Conservation (phyloP, 2,113 vertebrate genomes). For the Oceanites oceanicus region DNA sequence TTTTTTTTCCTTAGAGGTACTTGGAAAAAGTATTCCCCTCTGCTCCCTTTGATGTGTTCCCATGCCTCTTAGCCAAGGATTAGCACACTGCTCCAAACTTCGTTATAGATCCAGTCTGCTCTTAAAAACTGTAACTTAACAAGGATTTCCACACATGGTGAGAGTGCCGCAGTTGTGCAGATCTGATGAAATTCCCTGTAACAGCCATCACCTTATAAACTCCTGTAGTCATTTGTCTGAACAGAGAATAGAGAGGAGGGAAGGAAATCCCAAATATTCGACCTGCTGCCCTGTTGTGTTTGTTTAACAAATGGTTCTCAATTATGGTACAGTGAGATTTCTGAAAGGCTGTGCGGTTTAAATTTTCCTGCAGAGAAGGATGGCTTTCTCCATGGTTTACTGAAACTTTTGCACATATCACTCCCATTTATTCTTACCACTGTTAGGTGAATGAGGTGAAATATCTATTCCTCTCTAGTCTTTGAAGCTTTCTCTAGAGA, state of each 20-base stretch:
- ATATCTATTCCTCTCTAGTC: neutral
- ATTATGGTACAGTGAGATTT: neutral
- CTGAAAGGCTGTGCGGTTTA: neutral
- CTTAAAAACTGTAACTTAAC: neutral
- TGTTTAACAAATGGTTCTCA: neutral
- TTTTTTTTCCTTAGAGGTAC: neutral
- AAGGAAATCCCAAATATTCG: neutral
- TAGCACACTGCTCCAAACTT: neutral
- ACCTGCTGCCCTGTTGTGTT: neutral
- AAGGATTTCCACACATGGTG: fast-evolving
- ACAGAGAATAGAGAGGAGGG: neutral
- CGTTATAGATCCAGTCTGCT: neutral
- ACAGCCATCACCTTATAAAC: neutral
- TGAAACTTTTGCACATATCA: neutral
- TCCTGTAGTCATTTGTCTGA: neutral
- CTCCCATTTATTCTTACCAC: neutral
- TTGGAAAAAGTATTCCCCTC: neutral
- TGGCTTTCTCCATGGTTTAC: neutral
- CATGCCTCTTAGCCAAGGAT: neutral
- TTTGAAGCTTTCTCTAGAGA: neutral
- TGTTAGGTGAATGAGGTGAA: neutral
- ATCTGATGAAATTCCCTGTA: neutral
- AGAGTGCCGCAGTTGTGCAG: fast-evolving
- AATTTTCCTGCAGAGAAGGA: neutral
- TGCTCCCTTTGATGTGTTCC: neutral